Percentiles rank a stretch among this genome's conserved stretches.
These are phyloP conservation scores for Ophioninae sp. DNA, from an alignment of 2,888 invertebrate genomes.

Conservation along the genomic window DNA sequence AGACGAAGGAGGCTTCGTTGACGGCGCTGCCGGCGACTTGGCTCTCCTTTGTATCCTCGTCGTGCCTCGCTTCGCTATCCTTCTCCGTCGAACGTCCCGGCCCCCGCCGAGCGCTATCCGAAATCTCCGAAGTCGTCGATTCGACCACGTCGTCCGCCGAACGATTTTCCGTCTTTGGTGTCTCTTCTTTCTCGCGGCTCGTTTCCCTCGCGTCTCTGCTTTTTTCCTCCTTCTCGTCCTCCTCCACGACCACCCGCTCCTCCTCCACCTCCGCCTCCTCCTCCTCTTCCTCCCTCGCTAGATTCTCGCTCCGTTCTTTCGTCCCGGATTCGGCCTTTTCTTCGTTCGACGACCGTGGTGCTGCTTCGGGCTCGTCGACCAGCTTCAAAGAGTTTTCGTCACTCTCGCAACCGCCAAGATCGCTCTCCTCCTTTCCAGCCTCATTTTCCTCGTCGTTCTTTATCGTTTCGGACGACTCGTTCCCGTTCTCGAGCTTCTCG, in stretches of 20 bases:
- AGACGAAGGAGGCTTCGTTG: conserved; percentile 69
- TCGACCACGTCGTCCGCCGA: conserved; percentile 70
- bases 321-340: conserved; percentile 11
- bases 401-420: conserved; percentile 42
- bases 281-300: conserved; percentile 37
- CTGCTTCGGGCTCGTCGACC: conserved; percentile 42
- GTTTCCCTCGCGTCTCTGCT: conserved; percentile 57
- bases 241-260: too few relatives aligned
- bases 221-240: conserved; percentile 23
- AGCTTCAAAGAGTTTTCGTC: conserved; percentile 46
- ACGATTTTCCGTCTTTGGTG: conserved; percentile 66
- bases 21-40: neutral
- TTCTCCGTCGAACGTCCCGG: conserved; percentile 58
- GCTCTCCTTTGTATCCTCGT: neutral
- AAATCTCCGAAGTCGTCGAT: conserved; percentile 73
- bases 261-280: conserved; percentile 56
- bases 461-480: conserved; percentile 33
- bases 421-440: conserved; percentile 34
- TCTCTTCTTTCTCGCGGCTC: conserved; percentile 36
- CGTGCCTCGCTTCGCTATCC: conserved; percentile 35
- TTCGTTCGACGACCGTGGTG: conserved; percentile 20
- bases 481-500: conserved; percentile 28
- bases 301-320: conserved; percentile 11
- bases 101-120: conserved; percentile 61
- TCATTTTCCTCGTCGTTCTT: conserved; percentile 38